These are phyloP conservation scores for Naso thynnoides DNA, from an alignment of 2,797 vertebrate genomes.

Conservation along the genomic window DNA sequence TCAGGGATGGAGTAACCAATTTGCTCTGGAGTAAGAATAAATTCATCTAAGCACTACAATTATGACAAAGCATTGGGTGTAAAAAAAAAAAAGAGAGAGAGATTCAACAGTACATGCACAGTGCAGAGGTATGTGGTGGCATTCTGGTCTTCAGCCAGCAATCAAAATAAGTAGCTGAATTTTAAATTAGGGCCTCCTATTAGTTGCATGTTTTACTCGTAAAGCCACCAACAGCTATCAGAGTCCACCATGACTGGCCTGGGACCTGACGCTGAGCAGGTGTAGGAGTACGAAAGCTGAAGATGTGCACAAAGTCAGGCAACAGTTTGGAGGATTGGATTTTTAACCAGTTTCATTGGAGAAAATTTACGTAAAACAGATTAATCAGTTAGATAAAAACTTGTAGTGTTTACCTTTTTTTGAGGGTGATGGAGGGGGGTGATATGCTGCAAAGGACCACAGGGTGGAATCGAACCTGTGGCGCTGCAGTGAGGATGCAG, in stretches of 20 bases:
- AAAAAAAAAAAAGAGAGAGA: no score
- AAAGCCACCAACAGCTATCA: conserved; percentile 5
- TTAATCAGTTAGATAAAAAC: conserved; percentile 22
- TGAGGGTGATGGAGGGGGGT: no score
- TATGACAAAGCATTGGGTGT: no score
- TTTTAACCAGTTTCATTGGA: conserved; percentile 17
- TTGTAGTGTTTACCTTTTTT: conserved; percentile 6
- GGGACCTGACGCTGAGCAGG: background rate
- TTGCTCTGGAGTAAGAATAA: background rate
- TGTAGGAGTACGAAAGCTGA: background rate
- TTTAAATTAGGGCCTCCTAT: background rate
- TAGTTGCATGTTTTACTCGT: conserved; percentile 28
- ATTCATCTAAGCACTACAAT: no score
- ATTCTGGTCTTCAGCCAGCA: conserved; percentile 7
- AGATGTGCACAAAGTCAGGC: background rate
- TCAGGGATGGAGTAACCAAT: background rate
- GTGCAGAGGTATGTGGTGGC: background rate
- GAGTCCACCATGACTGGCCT: conserved; percentile 5
- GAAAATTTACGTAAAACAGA: conserved; percentile 25
- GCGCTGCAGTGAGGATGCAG: no score
- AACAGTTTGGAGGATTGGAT: conserved; percentile 14
- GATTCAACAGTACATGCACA: background rate
- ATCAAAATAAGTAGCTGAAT: conserved; percentile 29
- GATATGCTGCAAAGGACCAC: no score
- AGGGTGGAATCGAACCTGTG: no score